Conservation (phyloP, 2,113 vertebrate species). For the Stercorarius parasiticus region DNA sequence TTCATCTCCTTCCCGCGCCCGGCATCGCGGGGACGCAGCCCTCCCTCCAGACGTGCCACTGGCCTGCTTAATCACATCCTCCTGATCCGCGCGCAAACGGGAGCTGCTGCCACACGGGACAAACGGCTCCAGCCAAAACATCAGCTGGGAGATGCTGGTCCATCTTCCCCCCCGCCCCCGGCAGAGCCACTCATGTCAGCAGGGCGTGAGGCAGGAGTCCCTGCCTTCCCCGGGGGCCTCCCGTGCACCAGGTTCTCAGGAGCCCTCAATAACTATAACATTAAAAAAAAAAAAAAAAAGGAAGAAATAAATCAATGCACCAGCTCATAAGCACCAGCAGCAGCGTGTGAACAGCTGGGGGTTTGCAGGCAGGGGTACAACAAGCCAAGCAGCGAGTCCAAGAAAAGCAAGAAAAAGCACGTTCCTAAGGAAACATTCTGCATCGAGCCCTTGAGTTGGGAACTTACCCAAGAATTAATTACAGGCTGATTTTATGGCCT, state of each 20-base stretch:
- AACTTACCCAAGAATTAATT: neutral
- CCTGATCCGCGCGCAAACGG: accelerated
- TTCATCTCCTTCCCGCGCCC: neutral
- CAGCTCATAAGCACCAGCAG: neutral
- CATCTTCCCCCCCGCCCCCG: no score
- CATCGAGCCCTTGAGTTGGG: neutral
- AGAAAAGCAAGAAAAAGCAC: neutral
- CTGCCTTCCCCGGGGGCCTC: neutral
- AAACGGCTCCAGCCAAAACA: neutral
- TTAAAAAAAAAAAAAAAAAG: no score
- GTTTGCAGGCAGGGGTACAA: neutral
- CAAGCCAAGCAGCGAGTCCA: neutral
- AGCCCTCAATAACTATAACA: neutral
- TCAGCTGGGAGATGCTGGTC: neutral
- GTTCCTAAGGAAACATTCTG: slow-evolving; percentile 48
- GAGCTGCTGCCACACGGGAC: neutral
- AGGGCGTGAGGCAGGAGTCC: neutral
- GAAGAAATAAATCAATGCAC: neutral
- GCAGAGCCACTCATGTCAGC: neutral
- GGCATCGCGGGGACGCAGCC: accelerated
- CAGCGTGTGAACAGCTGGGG: neutral
- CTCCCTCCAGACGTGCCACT: neutral
- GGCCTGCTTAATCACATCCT: neutral
- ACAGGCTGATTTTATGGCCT: neutral
- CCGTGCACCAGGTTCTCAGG: neutral